Evolutionary conservation across 2,113 vertebrate species (phyloP).

Genomic region (Noturus placidus): DNA sequence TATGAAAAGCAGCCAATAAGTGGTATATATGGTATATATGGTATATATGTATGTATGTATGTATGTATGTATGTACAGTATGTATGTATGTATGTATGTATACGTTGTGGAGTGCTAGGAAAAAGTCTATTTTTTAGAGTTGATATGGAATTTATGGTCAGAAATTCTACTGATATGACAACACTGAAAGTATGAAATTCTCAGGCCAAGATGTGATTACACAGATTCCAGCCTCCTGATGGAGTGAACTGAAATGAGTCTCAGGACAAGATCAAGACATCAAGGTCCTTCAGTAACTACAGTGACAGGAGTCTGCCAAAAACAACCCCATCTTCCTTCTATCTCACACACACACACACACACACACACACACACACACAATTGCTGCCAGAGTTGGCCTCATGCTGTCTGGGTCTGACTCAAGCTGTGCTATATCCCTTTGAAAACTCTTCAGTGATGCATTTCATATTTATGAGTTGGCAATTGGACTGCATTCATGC

Average conservation of each 20-base stretch:
- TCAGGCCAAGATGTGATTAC: not conserved
- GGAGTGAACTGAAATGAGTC: constrained; percentile 17
- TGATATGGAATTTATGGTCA: not conserved
- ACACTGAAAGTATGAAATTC: not conserved
- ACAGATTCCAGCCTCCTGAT: not conserved
- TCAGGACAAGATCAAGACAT: constrained; percentile 34
- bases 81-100: too few relatives aligned
- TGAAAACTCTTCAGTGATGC: constrained; percentile 43
- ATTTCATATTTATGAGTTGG: constrained; percentile 53
- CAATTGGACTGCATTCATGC: constrained; percentile 44
- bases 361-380: constrained; percentile 16
- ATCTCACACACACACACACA: constrained; percentile 4
- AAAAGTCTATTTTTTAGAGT: not conserved
- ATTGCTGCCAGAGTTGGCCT: constrained; percentile 28
- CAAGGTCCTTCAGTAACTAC: constrained; percentile 34
- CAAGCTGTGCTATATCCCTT: constrained; percentile 45
- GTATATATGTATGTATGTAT: too few relatives aligned
- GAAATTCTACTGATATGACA: not conserved
- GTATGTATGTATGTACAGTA: too few relatives aligned
- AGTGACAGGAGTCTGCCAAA: constrained; percentile 44
- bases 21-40: too few relatives aligned
- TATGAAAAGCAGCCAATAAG: too few relatives aligned
- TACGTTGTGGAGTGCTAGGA: not conserved
- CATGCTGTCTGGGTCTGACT: constrained; percentile 40
- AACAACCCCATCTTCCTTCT: constrained; percentile 30